A percentile compares a stretch with the other conserved stretches of the same genome.
Conservation (phyloP, 2,888 invertebrate genomes). For the Dorcus parallelipipedus region DNA sequence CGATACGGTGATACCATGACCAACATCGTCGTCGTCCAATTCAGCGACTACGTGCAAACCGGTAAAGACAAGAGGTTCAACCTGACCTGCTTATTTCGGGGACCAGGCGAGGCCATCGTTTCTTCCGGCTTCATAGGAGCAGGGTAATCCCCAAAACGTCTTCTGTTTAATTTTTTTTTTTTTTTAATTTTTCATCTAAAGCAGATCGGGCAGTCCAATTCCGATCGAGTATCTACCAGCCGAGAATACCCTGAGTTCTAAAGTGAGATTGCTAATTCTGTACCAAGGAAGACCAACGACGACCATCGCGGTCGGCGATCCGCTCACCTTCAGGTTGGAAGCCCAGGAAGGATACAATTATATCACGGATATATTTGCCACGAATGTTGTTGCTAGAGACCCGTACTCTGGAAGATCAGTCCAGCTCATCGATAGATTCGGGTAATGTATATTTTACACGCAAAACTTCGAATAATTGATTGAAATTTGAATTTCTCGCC, state of each 20-base stretch:
- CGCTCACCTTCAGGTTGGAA: constrained; percentile 83
- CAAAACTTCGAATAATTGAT: background rate
- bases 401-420: constrained; percentile 89
- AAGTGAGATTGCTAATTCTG: constrained; percentile 78
- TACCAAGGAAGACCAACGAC: constrained; percentile 90
- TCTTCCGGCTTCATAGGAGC: constrained; percentile 91
- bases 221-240: constrained; percentile 91
- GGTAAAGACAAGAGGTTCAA: constrained; percentile 88
- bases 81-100: constrained; percentile 86
- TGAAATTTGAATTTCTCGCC: background rate
- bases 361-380: constrained; percentile 86
- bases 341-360: constrained; percentile 87
- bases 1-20: constrained; percentile 86
- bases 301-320: constrained; percentile 90
- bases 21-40: constrained; percentile 90
- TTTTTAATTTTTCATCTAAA: constrained; percentile 47
- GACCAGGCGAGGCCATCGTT: constrained; percentile 89
- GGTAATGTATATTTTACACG: constrained; percentile 53
- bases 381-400: constrained; percentile 88
- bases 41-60: constrained; percentile 90
- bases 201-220: constrained; percentile 80
- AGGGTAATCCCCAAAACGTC: constrained; percentile 52
- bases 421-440: constrained; percentile 83
- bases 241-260: constrained; percentile 85
- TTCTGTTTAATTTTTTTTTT: background rate